Evolutionary conservation across 2,113 vertebrate genomes (phyloP).

Genomic region (Scolopax mira): DNA sequence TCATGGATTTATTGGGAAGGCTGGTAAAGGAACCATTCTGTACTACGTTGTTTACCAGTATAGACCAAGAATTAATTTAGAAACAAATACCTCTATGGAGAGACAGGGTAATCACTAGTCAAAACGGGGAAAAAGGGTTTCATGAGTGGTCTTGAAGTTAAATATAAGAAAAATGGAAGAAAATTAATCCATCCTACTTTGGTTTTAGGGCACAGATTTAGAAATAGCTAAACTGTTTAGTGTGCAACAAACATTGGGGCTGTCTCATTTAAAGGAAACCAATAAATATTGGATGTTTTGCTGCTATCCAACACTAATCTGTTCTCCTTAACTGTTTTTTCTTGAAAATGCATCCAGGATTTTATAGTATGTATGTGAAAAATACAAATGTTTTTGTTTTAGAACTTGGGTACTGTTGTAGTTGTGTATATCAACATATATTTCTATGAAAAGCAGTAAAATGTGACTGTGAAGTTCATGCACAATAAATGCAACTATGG

Average conservation of each 20-base stretch:
- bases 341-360: conserved; percentile 17
- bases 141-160: background rate
- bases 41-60: background rate
- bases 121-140: background rate
- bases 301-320: conserved; percentile 12
- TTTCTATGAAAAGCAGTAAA: conserved; percentile 31
- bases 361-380: conserved; percentile 7
- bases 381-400: conserved; percentile 20
- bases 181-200: background rate
- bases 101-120: background rate
- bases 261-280: background rate
- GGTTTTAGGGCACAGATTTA: background rate
- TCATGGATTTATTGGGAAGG: background rate
- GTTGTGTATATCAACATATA: background rate
- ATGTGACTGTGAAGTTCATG: conserved; percentile 32
- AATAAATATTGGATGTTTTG: background rate
- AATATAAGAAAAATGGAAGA: background rate
- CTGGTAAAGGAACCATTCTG: background rate
- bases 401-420: conserved; percentile 49
- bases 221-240: background rate
- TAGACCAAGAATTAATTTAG: background rate
- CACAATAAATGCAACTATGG: conserved; percentile 55
- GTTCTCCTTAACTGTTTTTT: background rate
- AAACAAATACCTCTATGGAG: background rate
- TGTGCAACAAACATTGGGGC: background rate